Conservation (phyloP, 1,140 invertebrate species). For the Muscidifurax raptorellus region DNA sequence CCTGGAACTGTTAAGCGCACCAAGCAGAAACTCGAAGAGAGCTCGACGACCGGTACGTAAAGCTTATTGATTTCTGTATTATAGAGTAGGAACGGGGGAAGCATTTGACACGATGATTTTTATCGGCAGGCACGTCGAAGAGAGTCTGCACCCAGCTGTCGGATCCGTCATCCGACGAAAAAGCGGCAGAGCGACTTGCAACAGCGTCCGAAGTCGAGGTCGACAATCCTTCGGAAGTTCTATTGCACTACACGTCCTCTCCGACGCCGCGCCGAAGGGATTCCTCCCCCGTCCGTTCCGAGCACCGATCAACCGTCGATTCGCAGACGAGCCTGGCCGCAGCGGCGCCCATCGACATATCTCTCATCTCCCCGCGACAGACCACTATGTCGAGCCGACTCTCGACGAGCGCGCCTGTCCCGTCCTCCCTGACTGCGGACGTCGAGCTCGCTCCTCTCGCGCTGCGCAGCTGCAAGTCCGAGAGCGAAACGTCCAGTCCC, state of each 20-base stretch:
- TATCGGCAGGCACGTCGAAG: conserved; percentile 67
- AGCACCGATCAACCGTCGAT: conserved; percentile 21
- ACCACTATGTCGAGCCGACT: conserved; percentile 65
- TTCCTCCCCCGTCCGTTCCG: conserved; percentile 54
- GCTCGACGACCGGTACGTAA: conserved; percentile 62
- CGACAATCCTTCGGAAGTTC: conserved; percentile 63
- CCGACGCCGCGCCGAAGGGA: conserved; percentile 65
- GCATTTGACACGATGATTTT: background rate
- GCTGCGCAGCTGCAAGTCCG: conserved; percentile 70
- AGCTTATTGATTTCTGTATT: background rate
- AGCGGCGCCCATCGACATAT: conserved; percentile 69
- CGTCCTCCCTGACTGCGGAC: conserved; percentile 76
- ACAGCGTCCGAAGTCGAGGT: conserved; percentile 50
- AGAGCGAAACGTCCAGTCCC: conserved; percentile 73
- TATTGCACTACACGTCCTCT: conserved; percentile 67
- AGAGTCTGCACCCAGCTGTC: conserved; percentile 74
- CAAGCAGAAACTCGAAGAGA: conserved; percentile 84
- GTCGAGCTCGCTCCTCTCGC: conserved; percentile 65
- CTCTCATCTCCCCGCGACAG: conserved; percentile 58
- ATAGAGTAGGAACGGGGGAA: background rate
- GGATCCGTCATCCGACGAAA: conserved; percentile 53
- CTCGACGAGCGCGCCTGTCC: conserved; percentile 80
- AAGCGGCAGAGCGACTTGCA: conserved; percentile 58
- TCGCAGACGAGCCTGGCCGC: conserved; percentile 48
- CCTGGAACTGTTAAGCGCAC: conserved; percentile 83